These are phyloP conservation scores for Argyresthia albistria DNA, from an alignment of 2,888 invertebrate genomes.

Conservation along the genomic window DNA sequence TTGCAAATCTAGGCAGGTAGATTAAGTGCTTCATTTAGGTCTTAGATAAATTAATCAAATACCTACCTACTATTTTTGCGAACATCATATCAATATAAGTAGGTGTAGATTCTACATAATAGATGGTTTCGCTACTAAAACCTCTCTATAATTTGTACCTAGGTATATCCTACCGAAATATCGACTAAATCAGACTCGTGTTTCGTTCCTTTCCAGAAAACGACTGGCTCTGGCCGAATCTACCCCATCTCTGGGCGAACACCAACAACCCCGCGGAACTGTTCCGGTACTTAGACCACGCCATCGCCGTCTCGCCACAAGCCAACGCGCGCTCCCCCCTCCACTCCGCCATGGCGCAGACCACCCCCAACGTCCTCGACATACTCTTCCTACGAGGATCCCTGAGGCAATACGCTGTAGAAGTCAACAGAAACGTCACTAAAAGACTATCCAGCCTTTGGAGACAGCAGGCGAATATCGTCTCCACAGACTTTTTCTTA, in stretches of 20 bases:
- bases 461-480: constrained; percentile 78
- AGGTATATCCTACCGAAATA: too few species aligned
- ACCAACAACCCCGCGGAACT: constrained; percentile 48
- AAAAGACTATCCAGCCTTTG: constrained; percentile 77
- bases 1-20: too few species aligned
- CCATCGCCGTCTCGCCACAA: constrained; percentile 46
- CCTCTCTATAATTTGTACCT: too few species aligned
- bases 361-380: constrained; percentile 77
- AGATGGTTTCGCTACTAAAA: too few species aligned
- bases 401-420: constrained; percentile 75
- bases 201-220: constrained; percentile 50
- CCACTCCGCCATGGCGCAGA: constrained; percentile 81
- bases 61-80: too few species aligned
- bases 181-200: too few species aligned
- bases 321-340: constrained; percentile 57
- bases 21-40: too few species aligned
- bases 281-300: constrained; percentile 50
- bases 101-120: too few species aligned
- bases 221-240: constrained; percentile 74
- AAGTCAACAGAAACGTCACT: constrained; percentile 79
- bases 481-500: constrained; percentile 82
- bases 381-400: constrained; percentile 74
- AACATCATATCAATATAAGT: too few species aligned
- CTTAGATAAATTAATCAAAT: too few species aligned
- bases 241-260: constrained; percentile 78